phyloP scores from a whole-genome alignment of 1,140 invertebrate genomes.

The Drosophila arizonae region DNA sequence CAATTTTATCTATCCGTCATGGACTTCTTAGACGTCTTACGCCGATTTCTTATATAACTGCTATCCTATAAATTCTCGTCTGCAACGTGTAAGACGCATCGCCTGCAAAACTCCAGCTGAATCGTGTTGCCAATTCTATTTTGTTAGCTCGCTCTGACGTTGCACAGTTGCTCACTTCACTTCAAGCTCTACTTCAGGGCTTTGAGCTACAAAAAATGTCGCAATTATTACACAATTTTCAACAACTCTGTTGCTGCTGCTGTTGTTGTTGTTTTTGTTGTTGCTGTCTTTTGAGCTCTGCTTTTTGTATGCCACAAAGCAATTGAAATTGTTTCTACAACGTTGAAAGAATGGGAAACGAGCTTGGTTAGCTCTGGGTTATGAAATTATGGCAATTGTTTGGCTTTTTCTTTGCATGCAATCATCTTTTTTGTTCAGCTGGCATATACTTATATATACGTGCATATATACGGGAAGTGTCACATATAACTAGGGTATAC shows the following conservation, averaged over 20 bases:
- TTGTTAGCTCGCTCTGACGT: conserved; percentile 10
- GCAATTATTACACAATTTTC: conserved; percentile 78
- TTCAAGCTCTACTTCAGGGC: conserved; percentile 39
- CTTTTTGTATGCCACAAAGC: conserved; percentile 52
- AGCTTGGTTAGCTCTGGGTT: conserved; percentile 59
- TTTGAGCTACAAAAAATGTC: conserved; percentile 60
- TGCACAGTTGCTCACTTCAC: conserved; percentile 16
- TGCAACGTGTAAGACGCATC: too few relatives aligned
- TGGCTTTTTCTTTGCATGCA: conserved; percentile 48
- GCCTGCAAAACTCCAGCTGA: conserved; percentile 10
- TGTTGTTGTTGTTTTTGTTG: conserved; percentile 14
- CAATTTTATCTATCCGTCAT: too few relatives aligned
- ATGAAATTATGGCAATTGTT: conserved; percentile 75
- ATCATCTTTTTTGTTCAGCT: conserved; percentile 38
- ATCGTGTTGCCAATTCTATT: conserved; percentile 36
- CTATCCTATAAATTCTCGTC: too few relatives aligned
- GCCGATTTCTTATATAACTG: too few relatives aligned
- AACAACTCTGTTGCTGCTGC: conserved; percentile 5
- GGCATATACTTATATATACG: too few relatives aligned
- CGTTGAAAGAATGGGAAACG: conserved; percentile 59
- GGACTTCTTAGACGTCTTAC: too few relatives aligned
- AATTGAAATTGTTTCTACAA: conserved; percentile 61
- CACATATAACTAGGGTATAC: conserved; percentile 20
- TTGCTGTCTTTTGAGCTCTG: conserved; percentile 25
- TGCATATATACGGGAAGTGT: conserved; percentile 47